Evolutionary conservation across 2,888 invertebrate genomes (phyloP).

Genomic region (Anticlea derivata): DNA sequence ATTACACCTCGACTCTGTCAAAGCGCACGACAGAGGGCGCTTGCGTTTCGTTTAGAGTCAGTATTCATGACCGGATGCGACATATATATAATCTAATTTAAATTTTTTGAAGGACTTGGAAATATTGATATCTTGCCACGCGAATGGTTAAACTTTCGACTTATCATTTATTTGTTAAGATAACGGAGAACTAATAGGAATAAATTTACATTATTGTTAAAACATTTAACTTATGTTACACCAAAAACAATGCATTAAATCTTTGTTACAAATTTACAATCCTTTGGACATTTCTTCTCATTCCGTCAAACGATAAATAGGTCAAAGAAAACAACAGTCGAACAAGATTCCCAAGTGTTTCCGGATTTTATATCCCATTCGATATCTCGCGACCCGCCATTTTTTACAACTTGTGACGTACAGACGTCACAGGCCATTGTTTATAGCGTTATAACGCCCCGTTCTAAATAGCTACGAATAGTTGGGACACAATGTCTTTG

Average conservation of each 20-base stretch:
- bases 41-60: no score
- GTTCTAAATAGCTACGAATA: constrained; percentile 33
- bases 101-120: no score
- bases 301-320: constrained; percentile 12
- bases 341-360: constrained; percentile 19
- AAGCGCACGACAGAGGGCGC: no score
- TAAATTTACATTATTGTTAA: no score
- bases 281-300: not conserved
- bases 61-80: no score
- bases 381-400: constrained; percentile 25
- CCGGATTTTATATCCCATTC: constrained; percentile 23
- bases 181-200: no score
- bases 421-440: constrained; percentile 41
- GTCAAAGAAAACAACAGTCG: constrained; percentile 5
- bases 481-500: constrained; percentile 11
- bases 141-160: constrained; percentile 48
- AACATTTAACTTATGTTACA: no score
- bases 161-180: constrained; percentile 7
- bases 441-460: constrained; percentile 39
- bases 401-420: constrained; percentile 31
- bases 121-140: constrained; percentile 53
- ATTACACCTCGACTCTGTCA: no score
- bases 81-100: no score
- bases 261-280: no score
- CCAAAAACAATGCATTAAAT: no score